Evolutionary conservation across 2,113 vertebrate species (phyloP).

Genomic region (Ictalurus furcatus): DNA sequence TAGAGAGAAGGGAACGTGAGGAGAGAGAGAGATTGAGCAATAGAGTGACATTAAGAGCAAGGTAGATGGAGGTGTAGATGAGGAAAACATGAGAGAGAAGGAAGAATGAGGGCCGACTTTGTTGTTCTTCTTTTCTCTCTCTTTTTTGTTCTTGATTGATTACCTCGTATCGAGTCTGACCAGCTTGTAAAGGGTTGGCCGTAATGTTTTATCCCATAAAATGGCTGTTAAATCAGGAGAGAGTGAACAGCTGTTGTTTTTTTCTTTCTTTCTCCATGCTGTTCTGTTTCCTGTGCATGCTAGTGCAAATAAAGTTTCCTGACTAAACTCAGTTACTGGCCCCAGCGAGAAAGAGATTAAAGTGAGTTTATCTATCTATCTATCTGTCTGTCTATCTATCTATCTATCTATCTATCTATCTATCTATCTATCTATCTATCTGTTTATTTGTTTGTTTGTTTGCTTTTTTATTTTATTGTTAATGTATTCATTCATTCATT

Average conservation of each 20-base stretch:
- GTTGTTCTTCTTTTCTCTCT: constrained; percentile 45
- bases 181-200: constrained; percentile 68
- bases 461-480: neutral
- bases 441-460: neutral
- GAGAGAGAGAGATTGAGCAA: neutral
- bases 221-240: constrained; percentile 37
- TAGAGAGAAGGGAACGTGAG: neutral
- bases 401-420: neutral
- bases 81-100: neutral
- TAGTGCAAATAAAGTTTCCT: neutral
- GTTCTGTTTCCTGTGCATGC: neutral
- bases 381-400: neutral
- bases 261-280: neutral
- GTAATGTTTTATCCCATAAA: constrained; percentile 56
- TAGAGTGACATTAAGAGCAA: neutral
- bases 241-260: constrained; percentile 10
- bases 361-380: neutral
- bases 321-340: neutral
- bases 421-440: neutral
- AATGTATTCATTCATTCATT: neutral
- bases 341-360: neutral
- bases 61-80: neutral
- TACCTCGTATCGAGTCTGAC: constrained; percentile 60
- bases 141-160: constrained; percentile 66
- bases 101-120: neutral